Percentiles rank a stretch among this genome's conserved stretches.
These are phyloP conservation scores for Parus major DNA, from an alignment of 2,113 vertebrate genomes.

Conservation along the genomic window DNA sequence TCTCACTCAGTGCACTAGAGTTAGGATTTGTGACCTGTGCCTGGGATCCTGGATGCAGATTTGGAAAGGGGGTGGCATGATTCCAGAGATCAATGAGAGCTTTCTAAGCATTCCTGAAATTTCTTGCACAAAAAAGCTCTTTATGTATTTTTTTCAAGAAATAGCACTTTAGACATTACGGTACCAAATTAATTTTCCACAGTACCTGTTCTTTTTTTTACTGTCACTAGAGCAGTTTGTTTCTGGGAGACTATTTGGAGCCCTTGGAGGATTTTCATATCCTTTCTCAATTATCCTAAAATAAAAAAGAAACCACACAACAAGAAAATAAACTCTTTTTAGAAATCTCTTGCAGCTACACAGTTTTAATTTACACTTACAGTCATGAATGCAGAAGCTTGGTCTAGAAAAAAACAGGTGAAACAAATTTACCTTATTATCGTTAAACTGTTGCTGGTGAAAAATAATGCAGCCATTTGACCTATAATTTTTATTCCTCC, in stretches of 20 bases:
- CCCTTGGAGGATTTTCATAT: background rate
- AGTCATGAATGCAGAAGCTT: background rate
- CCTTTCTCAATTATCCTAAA: slow-evolving; percentile 30
- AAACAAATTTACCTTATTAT: background rate
- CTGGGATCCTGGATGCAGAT: background rate
- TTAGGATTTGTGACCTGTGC: background rate
- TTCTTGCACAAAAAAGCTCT: background rate
- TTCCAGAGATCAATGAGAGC: background rate
- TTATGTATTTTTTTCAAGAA: background rate
- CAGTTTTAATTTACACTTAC: background rate
- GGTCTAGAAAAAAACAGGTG: background rate
- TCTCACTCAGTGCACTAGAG: background rate
- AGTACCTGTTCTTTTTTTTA: slow-evolving; percentile 55
- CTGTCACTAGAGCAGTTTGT: background rate
- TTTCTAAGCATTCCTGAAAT: background rate
- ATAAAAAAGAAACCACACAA: background rate
- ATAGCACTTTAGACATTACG: background rate
- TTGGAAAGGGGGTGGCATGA: background rate
- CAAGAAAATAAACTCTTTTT: background rate
- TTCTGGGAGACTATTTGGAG: background rate
- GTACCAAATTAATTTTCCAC: background rate
- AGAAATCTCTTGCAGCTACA: background rate
- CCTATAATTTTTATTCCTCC: background rate
- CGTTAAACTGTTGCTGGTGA: background rate
- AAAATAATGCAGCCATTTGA: background rate